phyloP scores from a whole-genome alignment of 1,140 invertebrate genomes.

The Pseudomyrmex dendroicus region DNA sequence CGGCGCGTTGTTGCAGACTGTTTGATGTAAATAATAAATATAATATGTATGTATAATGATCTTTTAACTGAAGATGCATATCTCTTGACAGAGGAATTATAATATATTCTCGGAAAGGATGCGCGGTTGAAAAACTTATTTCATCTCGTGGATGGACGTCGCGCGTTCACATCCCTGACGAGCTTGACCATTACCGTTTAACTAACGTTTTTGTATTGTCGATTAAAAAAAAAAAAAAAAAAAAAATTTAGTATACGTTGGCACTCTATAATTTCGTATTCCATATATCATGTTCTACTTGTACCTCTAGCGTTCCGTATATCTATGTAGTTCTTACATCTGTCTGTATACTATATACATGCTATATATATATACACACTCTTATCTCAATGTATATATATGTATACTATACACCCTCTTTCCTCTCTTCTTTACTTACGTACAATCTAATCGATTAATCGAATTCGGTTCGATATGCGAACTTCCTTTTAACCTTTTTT shows the following conservation, averaged over 20 bases:
- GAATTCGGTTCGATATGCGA: background rate
- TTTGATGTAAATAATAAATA: too few species aligned
- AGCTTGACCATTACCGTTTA: constrained; percentile 59
- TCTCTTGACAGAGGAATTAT: background rate
- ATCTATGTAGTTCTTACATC: constrained; percentile 76
- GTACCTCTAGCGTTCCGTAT: constrained; percentile 71
- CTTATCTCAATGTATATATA: constrained; percentile 71
- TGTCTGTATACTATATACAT: constrained; percentile 74
- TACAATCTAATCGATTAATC: constrained; percentile 31
- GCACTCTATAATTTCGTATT: constrained; percentile 66
- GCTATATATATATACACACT: constrained; percentile 72
- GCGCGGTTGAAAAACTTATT: too few species aligned
- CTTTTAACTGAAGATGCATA: too few species aligned
- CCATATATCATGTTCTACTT: constrained; percentile 62
- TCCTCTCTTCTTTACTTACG: constrained; percentile 13
- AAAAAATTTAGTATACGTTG: constrained; percentile 37
- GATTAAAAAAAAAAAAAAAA: constrained; percentile 26
- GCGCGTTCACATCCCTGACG: constrained; percentile 53
- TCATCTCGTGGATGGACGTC: background rate
- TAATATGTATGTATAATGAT: too few species aligned
- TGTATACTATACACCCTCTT: constrained; percentile 70
- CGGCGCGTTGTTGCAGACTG: too few species aligned
- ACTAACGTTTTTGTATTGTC: constrained; percentile 66
- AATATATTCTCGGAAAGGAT: background rate
- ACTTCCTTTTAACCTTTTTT: background rate